Conservation (phyloP, 2,113 vertebrate genomes). For the Mastomys coucha region DNA sequence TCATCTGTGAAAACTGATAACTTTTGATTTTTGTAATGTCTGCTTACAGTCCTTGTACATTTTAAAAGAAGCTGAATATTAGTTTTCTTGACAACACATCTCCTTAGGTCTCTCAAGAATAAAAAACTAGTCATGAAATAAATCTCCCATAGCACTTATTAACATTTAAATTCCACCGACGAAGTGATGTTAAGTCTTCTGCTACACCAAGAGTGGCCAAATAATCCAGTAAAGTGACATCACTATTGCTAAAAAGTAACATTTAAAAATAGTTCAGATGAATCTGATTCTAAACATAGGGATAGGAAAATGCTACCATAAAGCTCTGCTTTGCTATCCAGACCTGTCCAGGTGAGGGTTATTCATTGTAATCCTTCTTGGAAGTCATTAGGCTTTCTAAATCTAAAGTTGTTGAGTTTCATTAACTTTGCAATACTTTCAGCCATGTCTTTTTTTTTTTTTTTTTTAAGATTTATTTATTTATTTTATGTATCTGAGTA, state of each 20-base stretch:
- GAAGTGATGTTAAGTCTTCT: conserved; percentile 26
- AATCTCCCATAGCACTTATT: conserved; percentile 24
- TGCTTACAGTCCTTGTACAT: conserved; percentile 8
- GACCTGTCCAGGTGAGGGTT: not conserved
- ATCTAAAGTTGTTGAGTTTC: conserved; percentile 13
- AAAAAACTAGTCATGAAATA: conserved; percentile 52
- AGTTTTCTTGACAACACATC: conserved; percentile 13
- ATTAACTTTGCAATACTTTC: conserved; percentile 47
- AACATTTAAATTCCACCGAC: not conserved
- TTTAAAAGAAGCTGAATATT: conserved; percentile 12
- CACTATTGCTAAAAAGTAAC: conserved; percentile 17
- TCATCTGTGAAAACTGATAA: conserved; percentile 43
- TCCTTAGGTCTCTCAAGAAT: conserved; percentile 52
- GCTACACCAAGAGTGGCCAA: not conserved
- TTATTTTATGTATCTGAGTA: too few relatives aligned
- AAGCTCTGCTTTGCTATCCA: not conserved
- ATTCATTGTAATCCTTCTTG: conserved; percentile 25
- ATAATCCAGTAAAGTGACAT: conserved; percentile 10
- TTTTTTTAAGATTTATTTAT: too few relatives aligned
- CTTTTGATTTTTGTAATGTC: conserved; percentile 48
- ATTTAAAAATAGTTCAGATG: conserved; percentile 20
- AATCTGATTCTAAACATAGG: not conserved
- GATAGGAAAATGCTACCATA: not conserved
- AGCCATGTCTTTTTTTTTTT: not conserved
- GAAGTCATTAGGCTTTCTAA: conserved; percentile 36